These are phyloP conservation scores for Papilio glaucus DNA, from an alignment of 1,140 invertebrate genomes.

Conservation along the genomic window DNA sequence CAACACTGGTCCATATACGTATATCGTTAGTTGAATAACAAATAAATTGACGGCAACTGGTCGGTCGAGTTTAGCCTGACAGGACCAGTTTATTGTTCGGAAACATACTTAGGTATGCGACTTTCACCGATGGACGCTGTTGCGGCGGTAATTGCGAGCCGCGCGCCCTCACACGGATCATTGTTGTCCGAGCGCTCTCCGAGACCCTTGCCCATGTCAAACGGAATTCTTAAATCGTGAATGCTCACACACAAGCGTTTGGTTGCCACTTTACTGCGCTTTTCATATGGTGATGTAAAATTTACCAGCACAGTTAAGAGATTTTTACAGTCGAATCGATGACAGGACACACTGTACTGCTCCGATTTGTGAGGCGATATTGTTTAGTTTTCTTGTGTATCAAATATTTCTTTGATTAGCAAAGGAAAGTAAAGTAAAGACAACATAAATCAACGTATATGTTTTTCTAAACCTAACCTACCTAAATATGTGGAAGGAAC, in stretches of 20 bases:
- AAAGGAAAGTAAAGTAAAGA: too few relatives aligned
- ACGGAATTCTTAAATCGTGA: neutral
- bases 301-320: neutral
- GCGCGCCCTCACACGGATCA: constrained; percentile 40
- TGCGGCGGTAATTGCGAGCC: constrained; percentile 44
- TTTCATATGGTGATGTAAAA: neutral
- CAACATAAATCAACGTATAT: too few relatives aligned
- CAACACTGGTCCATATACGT: constrained; percentile 31
- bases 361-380: too few relatives aligned
- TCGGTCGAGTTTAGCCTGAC: constrained; percentile 59
- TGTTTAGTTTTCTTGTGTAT: too few relatives aligned
- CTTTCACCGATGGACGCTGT: constrained; percentile 64
- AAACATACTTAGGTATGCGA: constrained; percentile 65
- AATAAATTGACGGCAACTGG: constrained; percentile 53
- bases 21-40: constrained; percentile 64
- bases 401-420: too few relatives aligned
- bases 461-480: too few relatives aligned
- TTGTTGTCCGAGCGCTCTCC: constrained; percentile 21
- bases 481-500: neutral
- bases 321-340: too few relatives aligned
- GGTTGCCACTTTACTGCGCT: neutral
- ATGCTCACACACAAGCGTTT: neutral
- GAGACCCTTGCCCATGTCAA: constrained; percentile 18
- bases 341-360: too few relatives aligned
- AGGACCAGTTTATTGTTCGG: constrained; percentile 70